Conservation (phyloP, 1,140 invertebrate genomes). For the Brachionus asplanchnoidis region DNA sequence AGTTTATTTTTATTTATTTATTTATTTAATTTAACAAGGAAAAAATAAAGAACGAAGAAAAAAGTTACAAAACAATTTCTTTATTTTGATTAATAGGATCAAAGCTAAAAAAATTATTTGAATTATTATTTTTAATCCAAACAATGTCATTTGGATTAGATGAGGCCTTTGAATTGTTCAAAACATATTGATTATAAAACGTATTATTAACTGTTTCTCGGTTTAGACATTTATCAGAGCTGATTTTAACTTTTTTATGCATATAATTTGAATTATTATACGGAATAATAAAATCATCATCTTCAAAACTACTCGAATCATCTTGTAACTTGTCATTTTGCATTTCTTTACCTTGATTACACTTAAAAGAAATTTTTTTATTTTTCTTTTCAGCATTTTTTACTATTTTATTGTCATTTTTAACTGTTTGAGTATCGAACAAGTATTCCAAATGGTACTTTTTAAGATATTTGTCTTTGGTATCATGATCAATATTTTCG, state of each 20-base stretch:
- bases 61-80: conserved; percentile 15
- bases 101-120: not conserved
- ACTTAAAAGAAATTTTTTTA: conserved; percentile 17
- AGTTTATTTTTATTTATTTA: not conserved
- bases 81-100: not conserved
- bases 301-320: not conserved
- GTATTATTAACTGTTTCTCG: not conserved
- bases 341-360: not conserved
- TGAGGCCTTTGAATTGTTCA: not conserved
- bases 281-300: conserved; percentile 12
- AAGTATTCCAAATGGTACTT: conserved; percentile 39
- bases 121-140: conserved; percentile 3
- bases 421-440: conserved; percentile 5
- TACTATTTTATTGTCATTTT: not conserved
- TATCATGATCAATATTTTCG: not conserved
- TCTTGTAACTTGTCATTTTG: not conserved
- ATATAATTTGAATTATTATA: not conserved
- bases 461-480: conserved; percentile 10
- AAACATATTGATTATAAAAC: not conserved
- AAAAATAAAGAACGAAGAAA: not conserved
- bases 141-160: not conserved
- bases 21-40: not conserved
- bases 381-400: not conserved
- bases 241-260: not conserved
- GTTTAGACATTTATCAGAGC: not conserved